Base-by-base conservation (phyloP, 2,888 invertebrate species). In the Caenorhabditis auriculariae region DNA sequence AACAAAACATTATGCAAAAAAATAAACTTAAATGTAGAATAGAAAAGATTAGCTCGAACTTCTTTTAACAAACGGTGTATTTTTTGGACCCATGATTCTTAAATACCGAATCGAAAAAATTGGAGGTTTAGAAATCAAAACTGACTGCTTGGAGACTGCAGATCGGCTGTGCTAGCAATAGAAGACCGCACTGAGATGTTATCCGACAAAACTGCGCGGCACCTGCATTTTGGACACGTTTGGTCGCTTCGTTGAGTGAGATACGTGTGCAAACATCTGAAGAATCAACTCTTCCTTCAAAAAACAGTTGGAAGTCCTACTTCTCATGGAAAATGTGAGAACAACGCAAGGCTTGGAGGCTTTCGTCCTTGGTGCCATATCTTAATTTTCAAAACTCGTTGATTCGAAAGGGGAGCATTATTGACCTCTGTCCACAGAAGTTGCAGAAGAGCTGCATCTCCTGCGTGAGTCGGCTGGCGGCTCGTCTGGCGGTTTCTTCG, bases 381-480 rank as follows among this genome's bases (percentile, higher is more conserved):
- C 58, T 58, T 32, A n/a, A 12, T 32, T 32, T 32, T 32, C 35
- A 32, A n/a, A 32, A 32, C 35, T 32, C 9, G 9, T 32, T n/a
- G n/a, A n/a, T n/a, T n/a, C n/a, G n/a, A n/a, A n/a, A n/a, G n/a
- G n/a, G n/a, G n/a, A n/a, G n/a, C n/a, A 32, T 32, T n/a, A n/a
- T n/a, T n/a, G n/a, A 60, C 52, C 82, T 53, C 54, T 83, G 82
- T 9, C 82, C 82, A 69, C 84, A 84, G 43, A 84, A 82, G 19
- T 83, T 83, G 74, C 84, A 84, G 60, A 82, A 82, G 17, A 84
- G 71, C 52, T 83, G 83, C 80, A 83, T 80, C 66, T 84, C 83
- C 52, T 80, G 78, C 37, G 81, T 72, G 32, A 84, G 68, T 49
- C 79, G 75, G 26, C 69, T 60, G 39, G 74, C 70, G 3, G 72